Conservation (phyloP, 35 echinoderm and acorn worm species). For the Heliocidaris erythrogramma region DNA sequence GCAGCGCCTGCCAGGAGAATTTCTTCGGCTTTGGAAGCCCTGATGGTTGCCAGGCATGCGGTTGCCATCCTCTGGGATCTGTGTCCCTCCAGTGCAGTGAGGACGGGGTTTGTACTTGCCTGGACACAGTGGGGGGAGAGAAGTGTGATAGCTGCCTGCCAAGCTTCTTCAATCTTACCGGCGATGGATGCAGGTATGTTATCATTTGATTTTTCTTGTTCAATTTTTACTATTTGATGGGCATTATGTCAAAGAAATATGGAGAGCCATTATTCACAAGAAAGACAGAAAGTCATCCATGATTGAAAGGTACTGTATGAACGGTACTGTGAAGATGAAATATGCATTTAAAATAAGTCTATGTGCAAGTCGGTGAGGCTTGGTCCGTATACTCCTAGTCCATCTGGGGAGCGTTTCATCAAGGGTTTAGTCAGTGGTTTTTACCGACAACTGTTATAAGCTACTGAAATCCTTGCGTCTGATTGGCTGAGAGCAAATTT, state of each 20-base stretch:
- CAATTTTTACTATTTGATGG: neutral
- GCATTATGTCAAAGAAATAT: neutral
- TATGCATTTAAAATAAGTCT: no score
- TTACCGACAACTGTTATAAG: no score
- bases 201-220: neutral
- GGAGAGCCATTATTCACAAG: neutral
- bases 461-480: no score
- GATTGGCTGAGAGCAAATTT: no score
- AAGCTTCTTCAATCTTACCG: conserved; percentile 74
- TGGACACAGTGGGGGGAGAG: conserved; percentile 64
- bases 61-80: conserved; percentile 66
- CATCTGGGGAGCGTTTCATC: no score
- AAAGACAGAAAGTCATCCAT: no score
- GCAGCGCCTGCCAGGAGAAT: conserved; percentile 63
- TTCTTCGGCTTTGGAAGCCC: conserved; percentile 55
- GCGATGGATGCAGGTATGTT: conserved; percentile 86
- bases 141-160: conserved; percentile 77
- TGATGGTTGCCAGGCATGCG: conserved; percentile 67
- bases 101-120: conserved; percentile 72
- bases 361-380: no score
- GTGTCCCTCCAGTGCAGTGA: conserved; percentile 66
- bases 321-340: no score
- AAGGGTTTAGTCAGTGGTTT: no score
- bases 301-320: no score
- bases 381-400: no score